Evolutionary conservation across 2,113 vertebrate species (phyloP).

Genomic region (Sinocyclocheilus grahami): DNA sequence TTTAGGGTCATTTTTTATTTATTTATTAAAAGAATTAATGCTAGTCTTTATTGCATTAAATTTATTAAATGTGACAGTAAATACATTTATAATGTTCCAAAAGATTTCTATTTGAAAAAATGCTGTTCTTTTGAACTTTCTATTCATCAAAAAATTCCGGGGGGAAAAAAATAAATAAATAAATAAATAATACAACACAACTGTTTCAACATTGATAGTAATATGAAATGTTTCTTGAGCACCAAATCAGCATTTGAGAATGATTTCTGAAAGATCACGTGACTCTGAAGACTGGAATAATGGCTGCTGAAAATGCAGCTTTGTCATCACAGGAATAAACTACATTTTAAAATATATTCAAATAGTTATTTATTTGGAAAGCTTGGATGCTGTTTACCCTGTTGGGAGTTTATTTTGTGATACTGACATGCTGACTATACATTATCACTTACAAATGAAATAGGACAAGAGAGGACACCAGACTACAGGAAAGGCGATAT

Average conservation of each 20-base stretch:
- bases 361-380: background rate
- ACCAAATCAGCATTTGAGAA: background rate
- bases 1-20: background rate
- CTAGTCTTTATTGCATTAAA: too few species aligned
- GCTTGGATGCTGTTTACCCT: background rate
- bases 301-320: background rate
- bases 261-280: background rate
- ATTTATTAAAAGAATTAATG: background rate
- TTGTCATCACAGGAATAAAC: too few species aligned
- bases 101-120: background rate
- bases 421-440: background rate
- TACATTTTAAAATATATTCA: too few species aligned
- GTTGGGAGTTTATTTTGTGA: background rate
- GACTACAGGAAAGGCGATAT: background rate
- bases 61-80: too few species aligned
- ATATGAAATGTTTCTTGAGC: background rate
- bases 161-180: too few species aligned
- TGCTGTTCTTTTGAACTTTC: too few species aligned
- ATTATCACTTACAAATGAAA: conserved; percentile 12
- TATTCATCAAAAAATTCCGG: too few species aligned
- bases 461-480: background rate
- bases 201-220: background rate
- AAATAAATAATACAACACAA: background rate
- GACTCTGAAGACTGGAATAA: background rate
- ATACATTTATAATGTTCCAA: background rate